These are phyloP conservation scores for Ylistrum balloti DNA, from an alignment of 1,140 invertebrate species.

Conservation along the genomic window DNA sequence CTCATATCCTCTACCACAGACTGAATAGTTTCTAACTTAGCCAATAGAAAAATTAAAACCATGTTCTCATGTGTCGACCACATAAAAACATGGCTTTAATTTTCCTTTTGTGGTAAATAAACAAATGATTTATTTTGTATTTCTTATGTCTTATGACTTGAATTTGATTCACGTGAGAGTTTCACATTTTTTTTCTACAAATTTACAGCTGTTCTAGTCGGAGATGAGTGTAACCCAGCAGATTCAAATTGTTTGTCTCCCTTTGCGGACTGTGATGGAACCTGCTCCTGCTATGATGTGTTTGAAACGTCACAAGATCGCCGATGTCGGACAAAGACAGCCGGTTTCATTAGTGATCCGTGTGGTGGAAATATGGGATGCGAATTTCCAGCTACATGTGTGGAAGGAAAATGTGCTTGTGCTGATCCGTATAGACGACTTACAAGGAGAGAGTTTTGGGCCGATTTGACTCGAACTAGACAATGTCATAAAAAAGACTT, in stretches of 20 bases:
- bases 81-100: too few species aligned
- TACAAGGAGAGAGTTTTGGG: constrained; percentile 56
- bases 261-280: constrained; percentile 53
- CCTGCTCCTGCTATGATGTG: constrained; percentile 48
- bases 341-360: constrained; percentile 49
- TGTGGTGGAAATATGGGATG: constrained; percentile 44
- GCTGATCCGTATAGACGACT: constrained; percentile 42
- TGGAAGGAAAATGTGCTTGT: constrained; percentile 50
- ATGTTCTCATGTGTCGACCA: too few species aligned
- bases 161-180: too few species aligned
- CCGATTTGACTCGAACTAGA: constrained; percentile 41
- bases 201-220: constrained; percentile 52
- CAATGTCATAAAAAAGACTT: constrained; percentile 42
- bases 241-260: constrained; percentile 49
- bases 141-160: too few species aligned
- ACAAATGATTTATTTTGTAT: background rate
- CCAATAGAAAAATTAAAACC: too few species aligned
- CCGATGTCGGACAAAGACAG: constrained; percentile 51
- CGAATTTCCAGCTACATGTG: constrained; percentile 44
- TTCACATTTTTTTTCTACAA: too few species aligned
- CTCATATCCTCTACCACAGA: too few species aligned
- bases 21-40: too few species aligned
- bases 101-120: too few species aligned
- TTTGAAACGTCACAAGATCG: constrained; percentile 56
- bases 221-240: constrained; percentile 46